Conservation (phyloP, 1,140 invertebrate species). For the Drosophila saltans region DNA sequence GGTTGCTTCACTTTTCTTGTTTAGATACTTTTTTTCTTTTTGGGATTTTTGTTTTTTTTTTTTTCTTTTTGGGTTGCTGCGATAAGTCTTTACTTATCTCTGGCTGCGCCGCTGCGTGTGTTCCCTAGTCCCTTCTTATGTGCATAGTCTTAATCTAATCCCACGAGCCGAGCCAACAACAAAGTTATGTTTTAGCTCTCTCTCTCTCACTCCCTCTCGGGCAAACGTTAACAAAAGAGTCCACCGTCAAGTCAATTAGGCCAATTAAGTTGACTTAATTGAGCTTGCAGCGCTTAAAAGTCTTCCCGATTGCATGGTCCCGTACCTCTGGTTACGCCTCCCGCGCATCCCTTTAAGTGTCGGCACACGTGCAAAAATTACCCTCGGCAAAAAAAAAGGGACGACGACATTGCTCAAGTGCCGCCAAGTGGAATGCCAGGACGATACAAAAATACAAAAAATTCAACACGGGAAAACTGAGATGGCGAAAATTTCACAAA, state of each 20-base stretch:
- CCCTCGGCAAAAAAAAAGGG: constrained; percentile 35
- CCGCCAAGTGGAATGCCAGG: constrained; percentile 71
- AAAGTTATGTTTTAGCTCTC: constrained; percentile 28
- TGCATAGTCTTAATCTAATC: constrained; percentile 13
- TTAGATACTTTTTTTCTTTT: constrained; percentile 48
- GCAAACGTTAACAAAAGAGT: constrained; percentile 21
- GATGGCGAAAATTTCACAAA: constrained; percentile 55
- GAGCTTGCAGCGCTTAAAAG: constrained; percentile 63
- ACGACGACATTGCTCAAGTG: constrained; percentile 53
- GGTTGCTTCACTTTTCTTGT: constrained; percentile 63
- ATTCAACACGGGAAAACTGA: constrained; percentile 32
- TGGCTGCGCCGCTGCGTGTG: constrained; percentile 1
- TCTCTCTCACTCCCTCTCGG: background rate
- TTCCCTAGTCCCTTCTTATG: background rate
- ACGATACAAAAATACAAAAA: constrained; percentile 32
- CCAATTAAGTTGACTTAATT: constrained; percentile 77
- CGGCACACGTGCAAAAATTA: constrained; percentile 71
- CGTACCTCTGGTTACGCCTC: background rate
- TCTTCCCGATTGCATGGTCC: constrained; percentile 52
- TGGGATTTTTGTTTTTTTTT: constrained; percentile 2
- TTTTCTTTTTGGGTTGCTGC: constrained; percentile 41
- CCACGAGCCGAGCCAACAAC: background rate
- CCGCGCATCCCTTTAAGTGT: constrained; percentile 38
- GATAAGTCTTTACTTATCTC: constrained; percentile 52
- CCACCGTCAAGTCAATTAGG: constrained; percentile 74